A percentile compares a stretch with the other conserved stretches of the same genome.
Evolutionary conservation across 2,888 invertebrate species (phyloP).

Genomic region (Galerucella pusilla): DNA sequence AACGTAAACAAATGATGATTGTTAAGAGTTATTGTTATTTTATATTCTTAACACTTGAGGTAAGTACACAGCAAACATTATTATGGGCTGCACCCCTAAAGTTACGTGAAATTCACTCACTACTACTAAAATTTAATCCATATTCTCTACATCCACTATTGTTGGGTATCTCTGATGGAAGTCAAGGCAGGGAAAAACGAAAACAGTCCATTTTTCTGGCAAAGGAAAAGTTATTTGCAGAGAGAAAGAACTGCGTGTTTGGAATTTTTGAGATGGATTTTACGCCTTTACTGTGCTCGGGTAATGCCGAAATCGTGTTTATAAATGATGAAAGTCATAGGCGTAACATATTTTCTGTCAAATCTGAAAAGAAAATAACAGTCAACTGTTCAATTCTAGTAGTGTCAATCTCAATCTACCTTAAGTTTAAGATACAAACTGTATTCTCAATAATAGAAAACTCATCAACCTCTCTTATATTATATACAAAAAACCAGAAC

Average conservation of each 20-base stretch:
- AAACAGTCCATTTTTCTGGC: conserved; percentile 43
- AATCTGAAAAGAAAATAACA: too few relatives aligned
- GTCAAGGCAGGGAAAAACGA: conserved; percentile 28
- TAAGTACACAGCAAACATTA: background rate
- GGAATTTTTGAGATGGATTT: conserved; percentile 38
- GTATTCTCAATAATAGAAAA: too few relatives aligned
- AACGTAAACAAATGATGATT: background rate
- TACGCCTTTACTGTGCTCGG: conserved; percentile 31
- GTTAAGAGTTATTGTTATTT: background rate
- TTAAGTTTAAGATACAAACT: too few relatives aligned
- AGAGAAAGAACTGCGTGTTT: conserved; percentile 36
- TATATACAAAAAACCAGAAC: too few relatives aligned
- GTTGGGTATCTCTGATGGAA: conserved; percentile 9
- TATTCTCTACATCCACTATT: background rate
- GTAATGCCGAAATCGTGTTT: conserved; percentile 45
- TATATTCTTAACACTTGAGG: background rate
- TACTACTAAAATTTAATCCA: background rate
- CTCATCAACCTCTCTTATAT: too few relatives aligned
- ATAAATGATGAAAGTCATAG: conserved; percentile 35
- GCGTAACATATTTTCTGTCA: background rate
- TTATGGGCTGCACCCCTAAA: background rate
- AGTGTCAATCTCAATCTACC: too few relatives aligned
- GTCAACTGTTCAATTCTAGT: too few relatives aligned
- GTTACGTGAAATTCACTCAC: background rate
- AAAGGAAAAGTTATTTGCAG: conserved; percentile 39